Conservation (phyloP, 2,797 vertebrate genomes). For the Syncerus caffer region DNA sequence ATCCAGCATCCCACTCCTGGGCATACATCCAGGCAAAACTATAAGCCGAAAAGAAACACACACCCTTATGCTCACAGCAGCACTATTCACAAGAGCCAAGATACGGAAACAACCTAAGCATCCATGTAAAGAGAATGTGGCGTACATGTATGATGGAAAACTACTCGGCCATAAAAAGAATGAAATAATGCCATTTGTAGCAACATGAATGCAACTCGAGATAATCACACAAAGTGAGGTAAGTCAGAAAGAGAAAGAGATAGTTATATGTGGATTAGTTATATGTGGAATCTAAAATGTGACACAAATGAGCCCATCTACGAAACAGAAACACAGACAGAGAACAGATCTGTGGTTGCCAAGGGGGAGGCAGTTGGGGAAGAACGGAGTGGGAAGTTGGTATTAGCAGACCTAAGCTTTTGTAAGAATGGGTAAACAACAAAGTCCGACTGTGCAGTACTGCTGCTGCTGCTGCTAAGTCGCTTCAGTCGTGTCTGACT, state of each 20-base stretch:
- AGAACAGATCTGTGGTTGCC: not conserved
- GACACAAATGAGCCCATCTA: not conserved
- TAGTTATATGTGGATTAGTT: too few relatives aligned
- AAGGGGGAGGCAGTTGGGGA: not conserved
- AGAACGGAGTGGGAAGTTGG: not conserved
- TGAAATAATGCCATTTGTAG: rapidly evolving
- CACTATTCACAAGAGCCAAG: not conserved
- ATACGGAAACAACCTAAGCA: not conserved
- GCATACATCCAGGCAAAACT: not conserved
- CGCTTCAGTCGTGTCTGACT: too few relatives aligned
- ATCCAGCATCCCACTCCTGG: not conserved
- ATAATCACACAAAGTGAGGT: not conserved
- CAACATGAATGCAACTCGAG: not conserved
- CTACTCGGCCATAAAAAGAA: not conserved
- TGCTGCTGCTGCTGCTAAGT: not conserved
- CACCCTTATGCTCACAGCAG: not conserved
- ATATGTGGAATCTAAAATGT: not conserved
- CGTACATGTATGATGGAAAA: not conserved
- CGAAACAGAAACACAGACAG: not conserved
- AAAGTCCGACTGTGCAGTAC: not conserved
- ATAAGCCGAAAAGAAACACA: not conserved
- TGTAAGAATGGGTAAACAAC: not conserved
- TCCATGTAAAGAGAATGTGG: not conserved
- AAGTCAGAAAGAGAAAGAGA: not conserved
- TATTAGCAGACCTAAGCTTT: not conserved